Evolutionary conservation across 2,113 vertebrate species (phyloP).

Genomic region (Bothrops jararaca): DNA sequence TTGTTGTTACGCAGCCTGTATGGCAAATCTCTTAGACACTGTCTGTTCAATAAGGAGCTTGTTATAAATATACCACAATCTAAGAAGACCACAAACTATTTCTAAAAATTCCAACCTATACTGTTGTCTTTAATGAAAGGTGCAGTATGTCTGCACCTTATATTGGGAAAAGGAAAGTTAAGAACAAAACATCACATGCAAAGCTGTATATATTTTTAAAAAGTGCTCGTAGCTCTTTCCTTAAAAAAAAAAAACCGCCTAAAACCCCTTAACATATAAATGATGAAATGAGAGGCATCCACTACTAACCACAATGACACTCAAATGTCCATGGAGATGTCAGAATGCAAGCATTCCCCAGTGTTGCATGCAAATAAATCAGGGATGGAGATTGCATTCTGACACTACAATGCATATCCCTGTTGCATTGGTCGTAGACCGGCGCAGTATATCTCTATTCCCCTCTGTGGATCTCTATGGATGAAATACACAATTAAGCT

Average conservation of each 20-base stretch:
- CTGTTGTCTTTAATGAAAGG: background rate
- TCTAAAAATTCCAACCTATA: background rate
- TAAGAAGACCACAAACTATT: background rate
- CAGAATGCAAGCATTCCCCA: background rate
- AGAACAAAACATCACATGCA: background rate
- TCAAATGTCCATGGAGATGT: background rate
- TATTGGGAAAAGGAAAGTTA: background rate
- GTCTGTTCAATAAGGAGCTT: background rate
- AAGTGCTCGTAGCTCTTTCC: background rate
- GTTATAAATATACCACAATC: background rate
- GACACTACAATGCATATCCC: background rate
- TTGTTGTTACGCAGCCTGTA: background rate
- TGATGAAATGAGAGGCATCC: background rate
- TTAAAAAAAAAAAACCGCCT: background rate
- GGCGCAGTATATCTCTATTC: background rate
- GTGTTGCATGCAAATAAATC: background rate
- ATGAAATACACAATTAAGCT: background rate
- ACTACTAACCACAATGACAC: background rate
- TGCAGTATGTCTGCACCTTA: background rate
- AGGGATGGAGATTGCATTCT: background rate
- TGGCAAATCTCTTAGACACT: background rate
- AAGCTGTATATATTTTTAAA: background rate
- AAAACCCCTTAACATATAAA: background rate
- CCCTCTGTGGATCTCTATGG: background rate
- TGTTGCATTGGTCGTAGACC: background rate